A percentile compares a stretch with the other conserved stretches of the same genome.
phyloP scores from a whole-genome alignment of 2,797 vertebrate species.

The Prunella strophiata region DNA sequence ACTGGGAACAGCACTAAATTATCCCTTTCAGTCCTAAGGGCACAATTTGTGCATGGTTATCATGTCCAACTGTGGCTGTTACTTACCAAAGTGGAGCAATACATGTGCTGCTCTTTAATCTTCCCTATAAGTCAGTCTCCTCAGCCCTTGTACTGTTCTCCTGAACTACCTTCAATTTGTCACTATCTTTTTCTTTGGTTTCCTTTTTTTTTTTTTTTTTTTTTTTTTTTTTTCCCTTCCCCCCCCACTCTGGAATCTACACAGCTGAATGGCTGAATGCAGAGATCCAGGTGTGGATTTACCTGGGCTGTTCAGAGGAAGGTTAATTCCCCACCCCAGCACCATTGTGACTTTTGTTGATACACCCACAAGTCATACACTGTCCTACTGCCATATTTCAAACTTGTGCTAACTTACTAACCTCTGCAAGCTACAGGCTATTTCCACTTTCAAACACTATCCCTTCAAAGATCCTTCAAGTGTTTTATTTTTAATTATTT shows the following conservation, averaged over 20 bases:
- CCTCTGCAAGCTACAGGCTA: background rate
- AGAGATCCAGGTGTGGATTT: background rate
- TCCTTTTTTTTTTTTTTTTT: too few relatives aligned
- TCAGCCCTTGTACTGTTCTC: background rate
- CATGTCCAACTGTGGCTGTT: conserved; percentile 44
- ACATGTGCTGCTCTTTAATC: conserved; percentile 45
- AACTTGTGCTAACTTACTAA: background rate
- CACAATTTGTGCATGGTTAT: conserved; percentile 38
- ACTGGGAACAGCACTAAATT: conserved; percentile 57
- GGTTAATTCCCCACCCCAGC: background rate
- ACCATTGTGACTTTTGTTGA: background rate
- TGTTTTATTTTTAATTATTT: conserved; percentile 54
- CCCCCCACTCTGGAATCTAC: background rate
- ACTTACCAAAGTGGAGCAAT: conserved; percentile 27
- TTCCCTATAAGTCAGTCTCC: conserved; percentile 7
- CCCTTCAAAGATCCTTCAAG: conserved; percentile 7
- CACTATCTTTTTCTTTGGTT: background rate
- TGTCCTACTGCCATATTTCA: background rate
- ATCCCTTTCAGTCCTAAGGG: conserved; percentile 51
- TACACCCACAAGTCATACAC: background rate
- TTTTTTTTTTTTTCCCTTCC: too few relatives aligned
- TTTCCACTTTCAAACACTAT: background rate
- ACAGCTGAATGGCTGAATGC: background rate
- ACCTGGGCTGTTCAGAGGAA: background rate
- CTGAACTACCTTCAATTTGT: background rate